Conservation (phyloP, 2,797 vertebrate species). For the Falco rusticolus region DNA sequence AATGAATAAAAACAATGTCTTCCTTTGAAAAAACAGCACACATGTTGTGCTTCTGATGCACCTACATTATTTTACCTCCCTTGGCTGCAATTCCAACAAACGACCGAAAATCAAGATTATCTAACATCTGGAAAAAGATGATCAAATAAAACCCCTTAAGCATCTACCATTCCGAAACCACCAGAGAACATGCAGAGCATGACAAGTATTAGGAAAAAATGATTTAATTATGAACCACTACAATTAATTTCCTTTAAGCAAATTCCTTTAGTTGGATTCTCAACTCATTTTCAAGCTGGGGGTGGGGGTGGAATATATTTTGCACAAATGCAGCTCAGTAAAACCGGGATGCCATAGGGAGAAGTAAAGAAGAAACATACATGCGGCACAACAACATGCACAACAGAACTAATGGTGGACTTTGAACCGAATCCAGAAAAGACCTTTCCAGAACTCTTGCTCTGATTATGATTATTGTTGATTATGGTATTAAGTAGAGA, state of each 20-base stretch:
- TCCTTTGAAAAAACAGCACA: not conserved
- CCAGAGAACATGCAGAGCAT: not conserved
- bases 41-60: not conserved
- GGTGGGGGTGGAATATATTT: not conserved
- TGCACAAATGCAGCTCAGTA: not conserved
- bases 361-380: not conserved
- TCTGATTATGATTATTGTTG: not conserved
- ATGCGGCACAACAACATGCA: not conserved
- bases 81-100: not conserved
- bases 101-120: not conserved
- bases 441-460: not conserved
- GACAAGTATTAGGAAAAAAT: not conserved
- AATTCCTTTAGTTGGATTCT: not conserved
- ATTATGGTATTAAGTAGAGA: not conserved
- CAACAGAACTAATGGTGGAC: not conserved
- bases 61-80: not conserved
- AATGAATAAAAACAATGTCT: not conserved
- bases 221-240: not conserved
- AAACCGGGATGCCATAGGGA: not conserved
- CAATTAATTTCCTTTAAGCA: not conserved
- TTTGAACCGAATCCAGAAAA: not conserved
- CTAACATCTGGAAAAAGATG: not conserved
- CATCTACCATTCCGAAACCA: not conserved
- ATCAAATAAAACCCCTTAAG: not conserved
- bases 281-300: not conserved